These are phyloP conservation scores for Drosophila nigricruria DNA, from an alignment of 2,888 invertebrate genomes.

Conservation along the genomic window DNA sequence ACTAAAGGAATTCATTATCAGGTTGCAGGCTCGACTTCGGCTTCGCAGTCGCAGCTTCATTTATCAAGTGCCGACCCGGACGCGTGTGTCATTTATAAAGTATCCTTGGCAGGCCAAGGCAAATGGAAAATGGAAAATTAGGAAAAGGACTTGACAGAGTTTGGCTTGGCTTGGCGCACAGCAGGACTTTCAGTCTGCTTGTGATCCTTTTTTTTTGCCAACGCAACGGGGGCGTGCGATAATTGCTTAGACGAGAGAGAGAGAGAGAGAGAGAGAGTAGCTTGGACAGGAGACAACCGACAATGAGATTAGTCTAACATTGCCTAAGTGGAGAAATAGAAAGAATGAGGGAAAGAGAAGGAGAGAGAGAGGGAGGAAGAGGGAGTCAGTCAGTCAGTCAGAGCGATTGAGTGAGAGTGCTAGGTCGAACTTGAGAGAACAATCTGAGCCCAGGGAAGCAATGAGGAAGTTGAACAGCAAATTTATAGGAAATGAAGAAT, in stretches of 20 bases:
- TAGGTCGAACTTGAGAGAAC: not conserved
- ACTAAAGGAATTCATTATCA: slow-evolving; percentile 62
- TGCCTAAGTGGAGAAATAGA: not conserved
- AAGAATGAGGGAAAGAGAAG: not conserved
- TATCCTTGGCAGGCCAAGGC: slow-evolving; percentile 36
- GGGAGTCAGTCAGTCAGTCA: too few relatives aligned
- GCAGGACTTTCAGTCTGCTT: slow-evolving; percentile 58
- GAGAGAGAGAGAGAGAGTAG: not conserved
- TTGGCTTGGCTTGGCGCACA: slow-evolving; percentile 43
- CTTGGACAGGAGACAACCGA: slow-evolving; percentile 4
- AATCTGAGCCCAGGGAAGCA: too few relatives aligned
- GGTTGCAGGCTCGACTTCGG: slow-evolving; percentile 33
- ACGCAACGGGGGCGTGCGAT: slow-evolving; percentile 67
- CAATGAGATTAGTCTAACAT: slow-evolving; percentile 18
- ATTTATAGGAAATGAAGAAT: too few relatives aligned
- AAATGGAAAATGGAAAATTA: slow-evolving; percentile 11
- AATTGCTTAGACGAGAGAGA: slow-evolving; percentile 50
- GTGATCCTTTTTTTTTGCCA: slow-evolving; percentile 61
- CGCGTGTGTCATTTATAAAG: slow-evolving; percentile 72
- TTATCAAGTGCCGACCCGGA: slow-evolving; percentile 59
- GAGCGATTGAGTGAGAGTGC: too few relatives aligned
- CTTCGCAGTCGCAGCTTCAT: slow-evolving; percentile 60
- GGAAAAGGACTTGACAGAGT: slow-evolving; percentile 63
- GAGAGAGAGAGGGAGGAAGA: too few relatives aligned
- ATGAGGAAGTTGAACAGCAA: too few relatives aligned